Evolutionary conservation across 2,888 invertebrate species (phyloP), one percentile per base, ranked within the genome.

Genomic region (Pandemis heparana): DNA sequence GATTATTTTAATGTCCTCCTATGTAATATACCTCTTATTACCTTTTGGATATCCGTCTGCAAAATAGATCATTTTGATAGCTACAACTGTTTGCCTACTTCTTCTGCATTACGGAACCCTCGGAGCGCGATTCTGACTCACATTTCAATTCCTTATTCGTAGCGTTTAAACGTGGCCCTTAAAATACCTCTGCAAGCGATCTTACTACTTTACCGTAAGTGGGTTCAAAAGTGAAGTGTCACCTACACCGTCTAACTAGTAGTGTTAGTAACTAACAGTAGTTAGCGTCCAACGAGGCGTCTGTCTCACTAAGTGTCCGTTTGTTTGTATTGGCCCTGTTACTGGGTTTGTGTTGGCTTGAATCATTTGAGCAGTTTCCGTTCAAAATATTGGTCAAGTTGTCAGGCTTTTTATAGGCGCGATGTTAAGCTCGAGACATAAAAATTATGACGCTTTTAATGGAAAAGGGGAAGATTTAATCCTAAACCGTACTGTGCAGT

Each of bases 171-270:
- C 12, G 23, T 16, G 70, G 61, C 71, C 41, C 74, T 67, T 71
- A 67, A 74, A 74, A 74, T 74, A 67, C 70, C 70, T 66, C 18
- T 67, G 74, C 39, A 14, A 53, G 66, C 46, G 62, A 62, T 60
- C 18, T 53, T 66, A 74, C 64, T 43, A 69, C 63, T 83, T 81
- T 82, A 85, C 81, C 80, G 81, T 86, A 85, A 89, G 89, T 87
- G 87, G 84, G 87, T 87, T 87, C 85, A 86, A 85, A 85, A 84
- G 83, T 81, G 81, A 82, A 84, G 85, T 85, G 87, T 83, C 85
- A 81, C 82, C 80, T 78, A 72, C 80, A 77, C 71, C 80, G 78
- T 80, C 80, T 80, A 82, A 80, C 79, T 80, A 78, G 79, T 78
- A 82, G 82, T 83, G 85, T 84, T 84, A 83, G 85, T 84, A 84